Percentiles rank a stretch among this genome's conserved stretches.
Conservation (phyloP, 2,797 vertebrate genomes). For the Cossypha caffra region DNA sequence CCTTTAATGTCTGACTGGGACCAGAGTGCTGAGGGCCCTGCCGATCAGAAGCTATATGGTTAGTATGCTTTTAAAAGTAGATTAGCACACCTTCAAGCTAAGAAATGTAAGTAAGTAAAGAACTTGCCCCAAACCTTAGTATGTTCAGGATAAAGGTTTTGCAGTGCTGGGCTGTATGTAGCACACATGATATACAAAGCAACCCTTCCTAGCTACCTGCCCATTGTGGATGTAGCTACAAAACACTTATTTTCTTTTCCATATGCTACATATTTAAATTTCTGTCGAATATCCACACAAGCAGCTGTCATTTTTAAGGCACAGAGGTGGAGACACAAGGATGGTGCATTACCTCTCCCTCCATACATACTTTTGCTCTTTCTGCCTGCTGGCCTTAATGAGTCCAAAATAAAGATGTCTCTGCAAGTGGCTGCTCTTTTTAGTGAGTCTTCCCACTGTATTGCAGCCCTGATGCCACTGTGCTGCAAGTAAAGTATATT, state of each 20-base stretch:
- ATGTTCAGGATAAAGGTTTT: not conserved
- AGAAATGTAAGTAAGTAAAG: not conserved
- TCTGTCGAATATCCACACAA: not conserved
- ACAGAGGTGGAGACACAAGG: not conserved
- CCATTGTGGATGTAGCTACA: not conserved
- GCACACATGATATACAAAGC: not conserved
- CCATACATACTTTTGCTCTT: not conserved
- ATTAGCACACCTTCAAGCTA: not conserved
- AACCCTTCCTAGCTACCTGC: not conserved
- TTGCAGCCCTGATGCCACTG: not conserved
- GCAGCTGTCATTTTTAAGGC: not conserved
- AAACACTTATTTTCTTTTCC: not conserved
- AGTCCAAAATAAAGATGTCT: conserved; percentile 41
- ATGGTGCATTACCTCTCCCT: not conserved
- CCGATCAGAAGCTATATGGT: not conserved
- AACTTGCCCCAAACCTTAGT: not conserved
- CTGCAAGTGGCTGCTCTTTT: conserved; percentile 53
- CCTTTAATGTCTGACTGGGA: not conserved
- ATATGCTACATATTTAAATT: not conserved
- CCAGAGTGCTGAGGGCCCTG: not conserved
- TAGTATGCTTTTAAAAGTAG: not conserved
- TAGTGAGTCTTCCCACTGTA: conserved; percentile 1
- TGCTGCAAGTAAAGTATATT: conserved; percentile 31
- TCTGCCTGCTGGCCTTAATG: conserved; percentile 28
- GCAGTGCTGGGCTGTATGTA: not conserved